Evolutionary conservation across 2,888 invertebrate genomes (phyloP), one percentile per base, ranked within the genome.

Genomic region (Orthosia incerta): DNA sequence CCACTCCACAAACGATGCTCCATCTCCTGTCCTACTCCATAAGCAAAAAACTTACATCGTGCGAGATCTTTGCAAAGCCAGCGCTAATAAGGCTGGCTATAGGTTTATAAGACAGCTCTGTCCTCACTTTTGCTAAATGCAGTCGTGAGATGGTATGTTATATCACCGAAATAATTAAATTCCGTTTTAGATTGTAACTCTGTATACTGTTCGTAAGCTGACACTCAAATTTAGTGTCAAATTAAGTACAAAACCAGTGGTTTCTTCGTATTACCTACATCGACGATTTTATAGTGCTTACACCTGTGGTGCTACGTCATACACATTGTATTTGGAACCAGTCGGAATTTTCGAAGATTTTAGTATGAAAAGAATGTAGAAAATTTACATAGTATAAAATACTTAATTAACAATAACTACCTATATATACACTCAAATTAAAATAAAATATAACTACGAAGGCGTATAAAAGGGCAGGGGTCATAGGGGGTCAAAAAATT

Each of bases 181-280:
- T 61, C 15, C 7, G 11, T 20, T 72, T 63, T 26, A 7, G 46
- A 79, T 18, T 48, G 39, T n/a, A 48, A 53, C 13, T 53, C 39
- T 48, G 18, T 18, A 31, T 26, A 18, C 23, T 26, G 39, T 39
- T 39, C 9, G 83, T 60, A 79, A 80, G 20, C 31, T 12, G 81
- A 84, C n/a, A 59, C 51, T 63, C 45, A 39, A 39, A 39, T 26
- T 59, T 61, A 20, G 39, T 73, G 45, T 79, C 55, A 55, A 70
- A 64, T 80, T 63, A 46, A 56, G 4, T 20, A 50, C 56, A 50
- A 60, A 74, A 53, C 26, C 67, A 31, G 48, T 45, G 18, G 59
- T 83, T 80, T 53, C 56, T 46, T 61, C 48, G 64, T 80, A 80
- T 74, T 50, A 68, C 64, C 55, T 65, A 50, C 75, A 80, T 68